Percentiles rank a stretch among this genome's conserved stretches.
Evolutionary conservation across 2,888 invertebrate species (phyloP).

Genomic region (Busseola fusca): DNA sequence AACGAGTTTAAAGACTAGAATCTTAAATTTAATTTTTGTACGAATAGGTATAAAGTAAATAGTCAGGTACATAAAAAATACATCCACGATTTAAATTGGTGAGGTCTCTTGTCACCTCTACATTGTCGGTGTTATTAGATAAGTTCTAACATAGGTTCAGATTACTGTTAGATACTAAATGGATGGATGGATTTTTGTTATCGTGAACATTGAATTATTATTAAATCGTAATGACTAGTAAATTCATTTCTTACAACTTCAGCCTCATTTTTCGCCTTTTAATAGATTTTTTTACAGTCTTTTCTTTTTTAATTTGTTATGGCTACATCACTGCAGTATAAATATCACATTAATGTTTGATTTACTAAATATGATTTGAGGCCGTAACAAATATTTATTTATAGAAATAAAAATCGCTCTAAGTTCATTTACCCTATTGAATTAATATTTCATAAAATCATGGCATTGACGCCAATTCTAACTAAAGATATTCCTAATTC

Average conservation of each 20-base stretch:
- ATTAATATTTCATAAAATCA: background rate
- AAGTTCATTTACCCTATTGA: background rate
- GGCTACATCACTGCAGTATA: background rate
- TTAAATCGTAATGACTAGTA: constrained; percentile 16
- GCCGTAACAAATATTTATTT: background rate
- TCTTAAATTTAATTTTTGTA: background rate
- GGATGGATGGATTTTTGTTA: too few species aligned
- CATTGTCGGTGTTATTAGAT: too few species aligned
- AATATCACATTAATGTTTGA: background rate
- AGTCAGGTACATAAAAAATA: constrained; percentile 7
- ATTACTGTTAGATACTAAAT: too few species aligned
- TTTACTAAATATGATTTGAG: background rate
- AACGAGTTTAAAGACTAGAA: background rate
- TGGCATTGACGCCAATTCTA: background rate
- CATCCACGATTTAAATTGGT: background rate
- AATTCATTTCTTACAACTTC: constrained; percentile 12
- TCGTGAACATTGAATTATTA: too few species aligned
- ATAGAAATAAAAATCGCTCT: background rate
- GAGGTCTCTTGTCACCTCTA: too few species aligned
- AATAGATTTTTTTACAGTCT: background rate
- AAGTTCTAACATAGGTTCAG: too few species aligned
- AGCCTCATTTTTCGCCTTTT: constrained; percentile 18
- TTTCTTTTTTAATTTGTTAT: background rate
- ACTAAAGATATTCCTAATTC: background rate
- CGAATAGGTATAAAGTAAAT: constrained; percentile 1